These are phyloP conservation scores for Leptinotarsa juncta DNA, from an alignment of 2,888 invertebrate species.

Conservation along the genomic window DNA sequence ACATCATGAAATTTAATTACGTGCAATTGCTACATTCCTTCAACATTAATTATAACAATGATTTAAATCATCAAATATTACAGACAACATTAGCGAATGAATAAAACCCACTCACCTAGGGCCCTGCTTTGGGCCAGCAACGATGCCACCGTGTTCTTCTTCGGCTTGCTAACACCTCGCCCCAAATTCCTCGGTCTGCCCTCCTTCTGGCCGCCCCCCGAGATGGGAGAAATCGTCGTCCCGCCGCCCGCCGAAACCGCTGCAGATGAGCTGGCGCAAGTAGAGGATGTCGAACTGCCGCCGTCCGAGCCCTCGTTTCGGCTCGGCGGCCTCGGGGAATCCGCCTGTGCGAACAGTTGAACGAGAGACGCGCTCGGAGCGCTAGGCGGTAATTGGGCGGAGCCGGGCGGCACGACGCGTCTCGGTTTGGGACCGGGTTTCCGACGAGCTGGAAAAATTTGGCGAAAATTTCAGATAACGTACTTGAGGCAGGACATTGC, in stretches of 20 bases:
- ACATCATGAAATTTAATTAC: no score
- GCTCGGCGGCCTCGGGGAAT: conserved; percentile 71
- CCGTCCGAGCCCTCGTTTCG: conserved; percentile 62
- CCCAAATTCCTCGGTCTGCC: conserved; percentile 87
- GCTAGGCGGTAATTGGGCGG: conserved; percentile 65
- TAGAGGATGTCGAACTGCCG: conserved; percentile 59
- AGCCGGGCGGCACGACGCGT: conserved; percentile 68
- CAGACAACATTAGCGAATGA: background rate
- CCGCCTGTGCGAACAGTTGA: conserved; percentile 71
- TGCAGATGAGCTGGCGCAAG: conserved; percentile 53
- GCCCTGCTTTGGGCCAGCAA: conserved; percentile 88
- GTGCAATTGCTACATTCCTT: no score
- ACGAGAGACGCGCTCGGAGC: conserved; percentile 69
- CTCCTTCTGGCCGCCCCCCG: conserved; percentile 69
- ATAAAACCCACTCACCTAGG: conserved; percentile 66
- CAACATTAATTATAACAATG: no score
- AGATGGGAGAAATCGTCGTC: conserved; percentile 44
- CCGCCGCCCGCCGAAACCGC: conserved; percentile 28
- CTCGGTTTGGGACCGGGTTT: conserved; percentile 81
- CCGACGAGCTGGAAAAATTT: conserved; percentile 71
- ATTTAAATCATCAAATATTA: no score
- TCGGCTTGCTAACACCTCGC: conserved; percentile 88
- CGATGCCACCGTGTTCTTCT: conserved; percentile 93
- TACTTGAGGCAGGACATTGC: background rate
- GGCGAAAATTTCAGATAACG: background rate